phyloP scores from a whole-genome alignment of 2,797 vertebrate genomes.

The Saxicola maurus region DNA sequence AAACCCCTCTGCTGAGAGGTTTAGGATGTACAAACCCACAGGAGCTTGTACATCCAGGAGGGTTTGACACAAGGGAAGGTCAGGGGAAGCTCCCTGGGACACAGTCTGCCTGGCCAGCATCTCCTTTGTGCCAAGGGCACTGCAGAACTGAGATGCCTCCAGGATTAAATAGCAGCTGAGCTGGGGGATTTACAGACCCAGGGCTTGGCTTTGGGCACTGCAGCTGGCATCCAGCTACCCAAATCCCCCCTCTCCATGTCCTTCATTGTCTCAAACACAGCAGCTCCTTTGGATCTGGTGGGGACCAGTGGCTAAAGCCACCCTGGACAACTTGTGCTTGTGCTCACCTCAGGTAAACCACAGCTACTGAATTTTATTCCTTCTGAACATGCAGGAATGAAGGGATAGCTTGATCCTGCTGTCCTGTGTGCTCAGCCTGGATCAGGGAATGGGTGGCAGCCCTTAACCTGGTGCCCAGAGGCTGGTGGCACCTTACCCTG shows the following conservation, averaged over 20 bases:
- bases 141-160: background rate
- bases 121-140: fast-evolving
- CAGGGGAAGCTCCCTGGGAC: background rate
- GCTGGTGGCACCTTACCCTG: background rate
- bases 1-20: background rate
- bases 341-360: background rate
- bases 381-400: background rate
- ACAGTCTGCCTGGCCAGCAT: background rate
- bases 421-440: background rate
- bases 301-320: background rate
- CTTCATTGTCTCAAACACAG: fast-evolving
- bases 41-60: background rate
- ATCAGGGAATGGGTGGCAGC: background rate
- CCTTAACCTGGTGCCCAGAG: background rate
- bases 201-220: background rate
- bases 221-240: background rate
- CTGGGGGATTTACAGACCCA: background rate
- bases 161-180: background rate
- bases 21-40: no score
- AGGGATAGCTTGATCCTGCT: background rate
- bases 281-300: background rate
- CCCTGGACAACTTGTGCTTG: background rate
- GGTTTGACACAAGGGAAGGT: background rate
- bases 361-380: background rate
- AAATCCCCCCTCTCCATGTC: fast-evolving